Evolutionary conservation across 2,888 invertebrate species (phyloP).

Genomic region (Clepsis dumicolana): DNA sequence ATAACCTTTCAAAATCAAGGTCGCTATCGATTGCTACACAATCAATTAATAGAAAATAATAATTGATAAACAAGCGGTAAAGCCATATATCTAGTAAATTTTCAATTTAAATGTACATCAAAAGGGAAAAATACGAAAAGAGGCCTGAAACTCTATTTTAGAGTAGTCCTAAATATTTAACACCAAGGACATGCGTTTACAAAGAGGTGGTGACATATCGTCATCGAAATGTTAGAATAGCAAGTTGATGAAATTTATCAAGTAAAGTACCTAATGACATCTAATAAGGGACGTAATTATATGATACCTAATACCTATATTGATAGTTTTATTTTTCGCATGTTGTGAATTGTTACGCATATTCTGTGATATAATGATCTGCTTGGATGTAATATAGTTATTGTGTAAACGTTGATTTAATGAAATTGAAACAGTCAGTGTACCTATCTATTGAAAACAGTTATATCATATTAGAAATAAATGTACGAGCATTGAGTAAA

Average conservation of each 20-base stretch:
- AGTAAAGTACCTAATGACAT: constrained; percentile 29
- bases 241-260: constrained; percentile 8
- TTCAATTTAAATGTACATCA: neutral
- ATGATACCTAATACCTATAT: constrained; percentile 33
- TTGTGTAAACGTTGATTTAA: constrained; percentile 59
- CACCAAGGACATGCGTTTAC: neutral
- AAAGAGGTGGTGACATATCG: constrained; percentile 15
- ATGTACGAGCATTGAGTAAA: constrained; percentile 66
- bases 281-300: constrained; percentile 33
- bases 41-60: neutral
- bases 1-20: neutral
- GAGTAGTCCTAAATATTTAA: neutral
- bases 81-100: neutral
- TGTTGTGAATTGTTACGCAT: constrained; percentile 78
- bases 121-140: neutral
- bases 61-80: too few species aligned
- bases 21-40: neutral
- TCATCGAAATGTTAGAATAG: neutral
- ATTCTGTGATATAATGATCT: constrained; percentile 82
- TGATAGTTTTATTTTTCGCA: constrained; percentile 64
- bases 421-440: constrained; percentile 49
- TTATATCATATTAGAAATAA: constrained; percentile 72
- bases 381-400: constrained; percentile 67
- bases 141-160: neutral
- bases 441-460: constrained; percentile 52